Evolutionary conservation across 2,113 vertebrate species (phyloP).

Genomic region (Ceyx margarethae): DNA sequence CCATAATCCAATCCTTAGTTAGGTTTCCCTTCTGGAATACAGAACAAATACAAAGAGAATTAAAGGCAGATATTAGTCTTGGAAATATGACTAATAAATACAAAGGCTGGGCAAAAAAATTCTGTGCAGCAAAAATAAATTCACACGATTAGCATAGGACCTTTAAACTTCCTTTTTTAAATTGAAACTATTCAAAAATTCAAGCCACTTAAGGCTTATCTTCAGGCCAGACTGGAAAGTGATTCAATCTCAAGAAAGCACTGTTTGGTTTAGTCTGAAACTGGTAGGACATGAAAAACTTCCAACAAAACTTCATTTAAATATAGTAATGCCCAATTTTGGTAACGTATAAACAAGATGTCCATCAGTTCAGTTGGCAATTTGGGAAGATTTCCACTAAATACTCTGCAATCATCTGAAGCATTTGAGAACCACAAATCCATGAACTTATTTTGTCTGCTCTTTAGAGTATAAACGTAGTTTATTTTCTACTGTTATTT

Average conservation of each 20-base stretch:
- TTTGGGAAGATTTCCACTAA: conserved; percentile 54
- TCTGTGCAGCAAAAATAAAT: background rate
- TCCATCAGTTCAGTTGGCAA: conserved; percentile 41
- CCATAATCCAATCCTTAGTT: background rate
- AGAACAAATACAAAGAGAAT: background rate
- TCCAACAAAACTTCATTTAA: conserved; percentile 57
- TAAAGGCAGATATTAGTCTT: background rate
- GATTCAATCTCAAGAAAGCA: conserved; percentile 38
- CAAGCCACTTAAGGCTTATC: conserved; percentile 14
- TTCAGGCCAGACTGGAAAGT: conserved; percentile 39
- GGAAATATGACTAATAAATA: conserved; percentile 13
- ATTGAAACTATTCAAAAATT: background rate
- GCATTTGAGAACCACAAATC: conserved; percentile 17
- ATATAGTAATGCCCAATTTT: conserved; percentile 59
- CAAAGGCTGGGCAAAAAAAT: conserved; percentile 49
- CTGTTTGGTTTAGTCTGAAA: conserved; percentile 46
- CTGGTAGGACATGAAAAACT: conserved; percentile 52
- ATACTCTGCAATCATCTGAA: conserved; percentile 28
- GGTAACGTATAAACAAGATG: conserved; percentile 54
- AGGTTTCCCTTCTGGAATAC: background rate
- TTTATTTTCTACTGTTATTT: background rate
- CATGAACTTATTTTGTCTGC: background rate
- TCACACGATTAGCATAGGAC: background rate
- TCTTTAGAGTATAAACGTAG: conserved; percentile 5
- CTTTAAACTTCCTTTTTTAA: background rate